Percentiles rank a stretch among this genome's conserved stretches.
Evolutionary conservation across 92 coral and sea anemone genomes (phyloP).

Genomic region (Paragorgia papillata): DNA sequence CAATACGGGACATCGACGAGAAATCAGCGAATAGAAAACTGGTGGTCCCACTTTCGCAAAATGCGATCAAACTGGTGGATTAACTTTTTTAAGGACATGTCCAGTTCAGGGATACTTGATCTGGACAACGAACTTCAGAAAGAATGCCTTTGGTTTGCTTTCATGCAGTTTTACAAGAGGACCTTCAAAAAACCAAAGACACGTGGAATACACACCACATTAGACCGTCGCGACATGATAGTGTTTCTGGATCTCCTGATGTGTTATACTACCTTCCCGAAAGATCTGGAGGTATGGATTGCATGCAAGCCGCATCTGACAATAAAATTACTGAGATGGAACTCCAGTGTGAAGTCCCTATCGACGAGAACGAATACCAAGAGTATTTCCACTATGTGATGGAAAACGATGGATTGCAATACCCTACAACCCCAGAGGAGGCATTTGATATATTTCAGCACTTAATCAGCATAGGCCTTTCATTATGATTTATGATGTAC

Average conservation of each 20-base stretch:
- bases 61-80: constrained; percentile 47
- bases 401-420: too few species aligned
- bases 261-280: neutral
- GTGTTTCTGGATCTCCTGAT: constrained; percentile 16
- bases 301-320: too few species aligned
- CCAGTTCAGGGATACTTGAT: constrained; percentile 7
- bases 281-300: too few species aligned
- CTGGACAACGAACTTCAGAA: neutral
- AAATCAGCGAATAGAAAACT: constrained; percentile 15
- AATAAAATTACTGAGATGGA: too few species aligned
- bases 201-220: constrained; percentile 27
- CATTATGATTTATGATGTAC: too few species aligned
- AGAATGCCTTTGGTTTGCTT: constrained; percentile 16
- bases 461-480: too few species aligned
- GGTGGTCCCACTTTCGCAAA: constrained; percentile 29
- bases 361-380: too few species aligned
- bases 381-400: too few species aligned
- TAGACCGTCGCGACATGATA: constrained; percentile 17
- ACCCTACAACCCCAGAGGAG: too few species aligned
- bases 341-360: too few species aligned
- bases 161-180: neutral
- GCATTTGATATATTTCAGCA: too few species aligned
- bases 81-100: constrained; percentile 38
- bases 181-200: neutral
- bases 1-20: constrained; percentile 14